phyloP scores from a whole-genome alignment of 1,140 invertebrate species.

The Drosophila grimshawi region DNA sequence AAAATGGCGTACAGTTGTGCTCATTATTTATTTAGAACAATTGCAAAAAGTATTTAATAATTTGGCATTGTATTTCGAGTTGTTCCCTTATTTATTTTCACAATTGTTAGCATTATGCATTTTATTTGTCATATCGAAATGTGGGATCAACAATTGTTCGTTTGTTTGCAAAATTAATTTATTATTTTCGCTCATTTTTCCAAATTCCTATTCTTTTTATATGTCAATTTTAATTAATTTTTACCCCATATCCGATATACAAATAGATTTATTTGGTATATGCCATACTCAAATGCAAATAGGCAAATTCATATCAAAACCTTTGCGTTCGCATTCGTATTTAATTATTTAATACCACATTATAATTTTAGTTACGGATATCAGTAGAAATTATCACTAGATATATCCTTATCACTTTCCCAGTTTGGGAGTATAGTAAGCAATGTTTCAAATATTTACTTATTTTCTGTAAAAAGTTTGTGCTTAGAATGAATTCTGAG shows the following conservation, averaged over 20 bases:
- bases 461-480: background rate
- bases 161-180: slow-evolving; percentile 48
- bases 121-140: slow-evolving; percentile 52
- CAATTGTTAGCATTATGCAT: slow-evolving; percentile 46
- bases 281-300: background rate
- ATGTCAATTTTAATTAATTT: slow-evolving; percentile 72
- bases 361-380: slow-evolving; percentile 36
- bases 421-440: too few relatives aligned
- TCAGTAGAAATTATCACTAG: background rate
- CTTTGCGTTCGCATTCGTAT: slow-evolving; percentile 27
- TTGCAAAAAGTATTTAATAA: slow-evolving; percentile 64
- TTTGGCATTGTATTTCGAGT: slow-evolving; percentile 50
- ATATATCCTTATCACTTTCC: too few relatives aligned
- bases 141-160: slow-evolving; percentile 62
- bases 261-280: background rate
- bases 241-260: background rate
- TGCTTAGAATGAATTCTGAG: slow-evolving; percentile 18
- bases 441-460: background rate
- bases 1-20: slow-evolving; percentile 59
- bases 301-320: slow-evolving; percentile 11
- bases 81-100: slow-evolving; percentile 65
- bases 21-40: slow-evolving; percentile 78
- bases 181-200: slow-evolving; percentile 45
- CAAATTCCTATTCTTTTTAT: slow-evolving; percentile 41
- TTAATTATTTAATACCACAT: slow-evolving; percentile 48